Evolutionary conservation across 1,140 invertebrate genomes (phyloP).

Genomic region (Listronotus bonariensis): DNA sequence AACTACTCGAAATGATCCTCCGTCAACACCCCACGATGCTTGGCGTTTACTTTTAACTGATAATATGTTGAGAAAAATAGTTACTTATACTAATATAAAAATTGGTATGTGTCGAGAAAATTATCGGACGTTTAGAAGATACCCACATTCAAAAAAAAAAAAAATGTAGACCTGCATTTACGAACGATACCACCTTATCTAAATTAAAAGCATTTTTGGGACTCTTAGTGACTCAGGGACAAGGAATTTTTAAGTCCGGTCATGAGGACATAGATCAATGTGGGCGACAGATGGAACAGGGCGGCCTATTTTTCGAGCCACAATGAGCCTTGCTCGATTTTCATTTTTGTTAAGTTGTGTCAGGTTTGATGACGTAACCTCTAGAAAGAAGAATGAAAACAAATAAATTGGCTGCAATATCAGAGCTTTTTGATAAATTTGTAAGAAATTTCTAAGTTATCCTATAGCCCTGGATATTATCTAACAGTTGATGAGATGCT

Average conservation of each 20-base stretch:
- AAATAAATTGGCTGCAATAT: slow-evolving; percentile 7
- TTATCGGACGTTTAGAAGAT: slow-evolving; percentile 1
- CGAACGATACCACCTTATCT: slow-evolving; percentile 7
- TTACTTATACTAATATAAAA: too few relatives aligned
- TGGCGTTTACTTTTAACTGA: too few relatives aligned
- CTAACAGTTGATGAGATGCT: slow-evolving; percentile 9
- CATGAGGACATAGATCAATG: slow-evolving; percentile 10
- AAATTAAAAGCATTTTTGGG: slow-evolving; percentile 20
- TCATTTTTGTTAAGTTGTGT: slow-evolving; percentile 19
- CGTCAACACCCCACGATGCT: background rate
- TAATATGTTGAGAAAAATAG: too few relatives aligned
- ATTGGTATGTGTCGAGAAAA: slow-evolving; percentile 1
- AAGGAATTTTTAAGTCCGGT: slow-evolving; percentile 21
- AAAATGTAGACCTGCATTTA: too few relatives aligned
- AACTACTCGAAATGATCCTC: background rate
- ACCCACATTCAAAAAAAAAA: background rate
- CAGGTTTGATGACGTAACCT: slow-evolving; percentile 22
- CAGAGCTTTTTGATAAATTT: slow-evolving; percentile 8
- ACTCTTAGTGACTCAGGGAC: slow-evolving; percentile 10
- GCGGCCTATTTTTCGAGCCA: slow-evolving; percentile 21
- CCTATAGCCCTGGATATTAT: slow-evolving; percentile 8
- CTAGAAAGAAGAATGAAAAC: slow-evolving; percentile 5
- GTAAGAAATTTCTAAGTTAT: slow-evolving; percentile 8
- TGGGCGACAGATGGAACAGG: slow-evolving; percentile 25
- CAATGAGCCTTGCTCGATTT: slow-evolving; percentile 21